Percentiles rank a stretch among this genome's conserved stretches.
phyloP scores from a whole-genome alignment of 2,888 invertebrate species.

The Spatulosminthurus flaviceps region DNA sequence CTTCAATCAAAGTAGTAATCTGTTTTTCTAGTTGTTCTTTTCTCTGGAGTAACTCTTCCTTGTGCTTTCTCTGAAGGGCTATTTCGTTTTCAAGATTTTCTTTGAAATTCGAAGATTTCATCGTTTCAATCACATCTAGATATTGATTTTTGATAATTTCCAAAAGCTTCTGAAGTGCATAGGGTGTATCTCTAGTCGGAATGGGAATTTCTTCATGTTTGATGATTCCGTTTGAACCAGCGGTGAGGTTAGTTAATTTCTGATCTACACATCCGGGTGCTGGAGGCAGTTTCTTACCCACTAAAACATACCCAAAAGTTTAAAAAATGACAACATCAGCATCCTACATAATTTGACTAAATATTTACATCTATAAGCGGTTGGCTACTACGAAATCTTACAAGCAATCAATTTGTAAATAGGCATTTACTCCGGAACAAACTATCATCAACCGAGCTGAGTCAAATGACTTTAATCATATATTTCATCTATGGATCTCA shows the following conservation, averaged over 20 bases:
- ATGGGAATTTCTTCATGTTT: conserved; percentile 83
- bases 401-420: too few relatives aligned
- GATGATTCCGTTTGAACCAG: conserved; percentile 67
- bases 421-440: too few relatives aligned
- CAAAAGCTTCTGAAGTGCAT: conserved; percentile 84
- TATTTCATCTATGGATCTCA: neutral
- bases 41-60: conserved; percentile 54
- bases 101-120: conserved; percentile 82
- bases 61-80: conserved; percentile 77
- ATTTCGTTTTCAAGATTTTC: conserved; percentile 78
- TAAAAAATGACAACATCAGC: neutral
- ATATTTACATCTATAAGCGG: too few relatives aligned
- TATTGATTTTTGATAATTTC: conserved; percentile 88
- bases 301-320: conserved; percentile 64
- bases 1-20: conserved; percentile 89
- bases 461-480: too few relatives aligned
- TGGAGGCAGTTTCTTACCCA: conserved; percentile 80
- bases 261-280: conserved; percentile 93
- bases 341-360: neutral
- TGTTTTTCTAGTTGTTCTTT: conserved; percentile 88
- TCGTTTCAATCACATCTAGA: conserved; percentile 82
- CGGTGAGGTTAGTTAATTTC: conserved; percentile 79
- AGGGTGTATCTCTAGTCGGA: conserved; percentile 83
- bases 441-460: too few relatives aligned
- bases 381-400: too few relatives aligned